A percentile compares a stretch with the other conserved stretches of the same genome.
Evolutionary conservation across 2,113 vertebrate genomes (phyloP).

Genomic region (Sardina pilchardus): DNA sequence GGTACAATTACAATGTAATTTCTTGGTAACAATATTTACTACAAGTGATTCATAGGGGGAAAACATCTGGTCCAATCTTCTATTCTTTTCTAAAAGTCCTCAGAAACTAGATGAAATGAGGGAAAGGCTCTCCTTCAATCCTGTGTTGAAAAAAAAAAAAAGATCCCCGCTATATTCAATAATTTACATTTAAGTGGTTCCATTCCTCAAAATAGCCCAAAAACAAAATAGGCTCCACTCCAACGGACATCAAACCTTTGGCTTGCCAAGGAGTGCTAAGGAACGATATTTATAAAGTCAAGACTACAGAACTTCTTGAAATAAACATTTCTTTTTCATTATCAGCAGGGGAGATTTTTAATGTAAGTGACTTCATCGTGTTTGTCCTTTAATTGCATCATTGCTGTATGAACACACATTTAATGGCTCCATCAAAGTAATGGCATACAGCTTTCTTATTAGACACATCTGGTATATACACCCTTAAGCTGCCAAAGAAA

Average conservation of each 20-base stretch:
- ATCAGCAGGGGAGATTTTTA: constrained; percentile 49
- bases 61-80: neutral
- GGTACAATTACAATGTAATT: too few species aligned
- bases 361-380: constrained; percentile 54
- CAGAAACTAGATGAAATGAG: neutral
- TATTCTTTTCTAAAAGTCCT: neutral
- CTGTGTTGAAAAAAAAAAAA: neutral
- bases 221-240: neutral
- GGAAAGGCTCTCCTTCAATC: neutral
- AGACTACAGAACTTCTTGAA: constrained; percentile 12
- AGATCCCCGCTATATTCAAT: neutral
- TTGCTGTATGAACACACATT: constrained; percentile 53
- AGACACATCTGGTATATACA: constrained; percentile 64
- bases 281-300: constrained; percentile 25
- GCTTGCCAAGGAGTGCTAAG: constrained; percentile 5
- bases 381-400: constrained; percentile 63
- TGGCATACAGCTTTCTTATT: constrained; percentile 47
- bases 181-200: constrained; percentile 6
- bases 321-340: constrained; percentile 24
- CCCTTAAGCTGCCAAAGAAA: constrained; percentile 60
- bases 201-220: neutral
- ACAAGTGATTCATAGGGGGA: neutral
- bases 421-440: constrained; percentile 64
- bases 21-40: neutral
- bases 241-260: neutral